Evolutionary conservation across 2,797 vertebrate genomes (phyloP).

Genomic region (Oreonectes daqikongensis): DNA sequence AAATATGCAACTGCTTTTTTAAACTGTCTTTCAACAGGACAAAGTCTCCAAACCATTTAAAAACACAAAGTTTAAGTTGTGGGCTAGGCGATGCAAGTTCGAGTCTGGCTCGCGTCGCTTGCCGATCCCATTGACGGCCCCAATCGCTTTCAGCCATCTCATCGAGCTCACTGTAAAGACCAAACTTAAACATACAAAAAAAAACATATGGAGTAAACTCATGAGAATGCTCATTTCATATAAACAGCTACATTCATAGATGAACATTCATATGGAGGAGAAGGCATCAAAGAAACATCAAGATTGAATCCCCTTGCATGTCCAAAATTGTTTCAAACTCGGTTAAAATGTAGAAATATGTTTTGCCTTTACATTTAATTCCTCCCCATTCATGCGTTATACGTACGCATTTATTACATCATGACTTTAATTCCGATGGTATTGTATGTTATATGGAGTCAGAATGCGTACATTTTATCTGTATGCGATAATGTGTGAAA

Average conservation of each 20-base stretch:
- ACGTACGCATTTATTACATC: constrained; percentile 18
- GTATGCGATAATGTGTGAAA: too few relatives aligned
- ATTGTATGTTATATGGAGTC: constrained; percentile 17
- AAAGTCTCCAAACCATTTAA: constrained; percentile 56
- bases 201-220: constrained; percentile 22
- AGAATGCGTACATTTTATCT: too few relatives aligned
- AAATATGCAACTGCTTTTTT: constrained; percentile 77
- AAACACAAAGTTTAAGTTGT: constrained; percentile 40
- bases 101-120: not conserved
- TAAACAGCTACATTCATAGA: constrained; percentile 47
- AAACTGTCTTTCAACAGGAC: constrained; percentile 57
- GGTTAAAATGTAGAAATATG: too few relatives aligned
- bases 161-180: constrained; percentile 8
- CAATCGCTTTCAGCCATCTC: not conserved
- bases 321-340: not conserved
- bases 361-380: not conserved
- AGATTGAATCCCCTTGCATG: not conserved
- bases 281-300: not conserved
- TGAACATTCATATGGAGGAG: constrained; percentile 3
- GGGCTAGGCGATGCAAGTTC: not conserved
- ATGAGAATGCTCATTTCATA: constrained; percentile 16
- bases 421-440: constrained; percentile 43
- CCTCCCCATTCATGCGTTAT: too few relatives aligned
- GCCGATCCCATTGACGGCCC: not conserved
- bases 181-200: constrained; percentile 25